Evolutionary conservation across 1,140 invertebrate genomes (phyloP).

Genomic region (Euura saliciscinereae): DNA sequence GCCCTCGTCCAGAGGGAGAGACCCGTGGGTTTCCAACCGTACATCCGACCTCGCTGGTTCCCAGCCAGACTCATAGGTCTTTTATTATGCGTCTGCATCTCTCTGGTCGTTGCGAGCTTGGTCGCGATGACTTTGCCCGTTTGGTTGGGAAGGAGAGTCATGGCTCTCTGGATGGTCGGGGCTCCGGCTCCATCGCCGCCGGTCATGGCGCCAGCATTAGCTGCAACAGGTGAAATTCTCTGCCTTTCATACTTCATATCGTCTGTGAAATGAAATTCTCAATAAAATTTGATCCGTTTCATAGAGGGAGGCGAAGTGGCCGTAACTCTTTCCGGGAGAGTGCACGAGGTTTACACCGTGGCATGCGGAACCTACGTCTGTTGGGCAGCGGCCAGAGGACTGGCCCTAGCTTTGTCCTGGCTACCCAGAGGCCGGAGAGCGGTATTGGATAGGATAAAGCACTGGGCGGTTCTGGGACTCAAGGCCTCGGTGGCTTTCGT

Average conservation of each 20-base stretch:
- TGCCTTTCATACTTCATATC: background rate
- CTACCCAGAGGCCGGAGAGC: slow-evolving; percentile 84
- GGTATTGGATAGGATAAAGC: slow-evolving; percentile 74
- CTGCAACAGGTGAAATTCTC: slow-evolving; percentile 43
- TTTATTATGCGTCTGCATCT: slow-evolving; percentile 81
- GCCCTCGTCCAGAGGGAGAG: slow-evolving; percentile 80
- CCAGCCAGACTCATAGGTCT: slow-evolving; percentile 77
- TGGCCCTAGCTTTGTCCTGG: slow-evolving; percentile 83
- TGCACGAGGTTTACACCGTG: slow-evolving; percentile 96
- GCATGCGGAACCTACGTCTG: slow-evolving; percentile 93
- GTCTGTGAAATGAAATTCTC: background rate
- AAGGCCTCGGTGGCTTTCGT: slow-evolving; percentile 77
- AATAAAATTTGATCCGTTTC: slow-evolving; percentile 2
- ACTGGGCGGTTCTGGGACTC: slow-evolving; percentile 73
- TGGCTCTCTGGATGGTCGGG: slow-evolving; percentile 82
- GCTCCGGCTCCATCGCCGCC: slow-evolving; percentile 56
- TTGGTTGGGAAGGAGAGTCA: slow-evolving; percentile 84
- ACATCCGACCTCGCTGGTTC: slow-evolving; percentile 84
- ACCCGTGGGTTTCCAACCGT: slow-evolving; percentile 85
- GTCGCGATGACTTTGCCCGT: slow-evolving; percentile 88
- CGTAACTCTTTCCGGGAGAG: slow-evolving; percentile 63
- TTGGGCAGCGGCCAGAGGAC: slow-evolving; percentile 82
- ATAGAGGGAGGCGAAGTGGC: slow-evolving; percentile 33
- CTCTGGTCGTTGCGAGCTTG: slow-evolving; percentile 82
- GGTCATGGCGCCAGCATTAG: slow-evolving; percentile 43